phyloP scores from a whole-genome alignment of 1,140 invertebrate genomes.

The Atta cephalotes region DNA sequence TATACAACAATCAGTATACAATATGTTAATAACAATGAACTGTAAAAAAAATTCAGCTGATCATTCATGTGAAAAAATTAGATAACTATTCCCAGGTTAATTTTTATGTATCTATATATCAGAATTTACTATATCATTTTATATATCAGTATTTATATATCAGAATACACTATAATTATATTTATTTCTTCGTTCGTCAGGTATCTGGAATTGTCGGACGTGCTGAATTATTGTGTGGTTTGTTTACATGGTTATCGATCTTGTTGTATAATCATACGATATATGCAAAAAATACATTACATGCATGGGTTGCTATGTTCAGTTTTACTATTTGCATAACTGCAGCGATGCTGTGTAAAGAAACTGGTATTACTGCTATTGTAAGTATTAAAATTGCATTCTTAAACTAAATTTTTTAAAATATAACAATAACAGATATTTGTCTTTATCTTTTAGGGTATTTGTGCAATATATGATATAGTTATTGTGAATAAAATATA shows the following conservation, averaged over 20 bases:
- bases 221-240: constrained; percentile 92
- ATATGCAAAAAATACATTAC: constrained; percentile 71
- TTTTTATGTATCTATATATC: neutral
- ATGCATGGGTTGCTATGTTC: constrained; percentile 74
- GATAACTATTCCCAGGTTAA: neutral
- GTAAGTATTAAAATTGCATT: constrained; percentile 87
- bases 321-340: constrained; percentile 76
- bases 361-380: constrained; percentile 96
- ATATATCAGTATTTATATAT: neutral
- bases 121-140: neutral
- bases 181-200: constrained; percentile 73
- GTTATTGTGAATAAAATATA: constrained; percentile 86
- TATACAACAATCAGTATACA: too few relatives aligned
- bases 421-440: constrained; percentile 17
- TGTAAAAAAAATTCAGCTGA: neutral
- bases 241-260: constrained; percentile 92
- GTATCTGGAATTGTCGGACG: constrained; percentile 92
- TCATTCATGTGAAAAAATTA: neutral
- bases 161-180: constrained; percentile 5
- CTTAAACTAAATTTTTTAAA: constrained; percentile 58
- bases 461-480: constrained; percentile 91
- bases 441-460: constrained; percentile 88
- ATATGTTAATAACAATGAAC: too few relatives aligned
- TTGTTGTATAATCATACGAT: constrained; percentile 87
- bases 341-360: constrained; percentile 95